phyloP scores from a whole-genome alignment of 2,888 invertebrate species.

The Dione vanillae region DNA sequence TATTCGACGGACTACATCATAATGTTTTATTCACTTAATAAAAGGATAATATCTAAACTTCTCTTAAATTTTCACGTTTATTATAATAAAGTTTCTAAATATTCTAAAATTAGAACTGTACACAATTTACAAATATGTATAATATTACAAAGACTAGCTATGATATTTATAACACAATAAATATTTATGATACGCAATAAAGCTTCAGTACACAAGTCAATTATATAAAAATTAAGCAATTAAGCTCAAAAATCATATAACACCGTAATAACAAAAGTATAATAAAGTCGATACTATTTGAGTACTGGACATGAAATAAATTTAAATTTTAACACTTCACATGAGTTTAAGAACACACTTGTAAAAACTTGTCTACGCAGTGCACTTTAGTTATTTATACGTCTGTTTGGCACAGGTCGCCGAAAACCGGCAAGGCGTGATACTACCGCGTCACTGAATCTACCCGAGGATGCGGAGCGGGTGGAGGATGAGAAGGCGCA shows the following conservation, averaged over 20 bases:
- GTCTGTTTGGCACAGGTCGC: slow-evolving; percentile 83
- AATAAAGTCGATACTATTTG: slow-evolving; percentile 34
- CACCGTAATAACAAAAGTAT: slow-evolving; percentile 38
- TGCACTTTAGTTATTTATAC: slow-evolving; percentile 71
- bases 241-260: slow-evolving; percentile 43
- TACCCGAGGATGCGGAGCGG: slow-evolving; percentile 72
- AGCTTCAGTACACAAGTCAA: slow-evolving; percentile 44
- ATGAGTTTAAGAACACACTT: slow-evolving; percentile 71
- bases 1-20: slow-evolving; percentile 77
- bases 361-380: slow-evolving; percentile 52
- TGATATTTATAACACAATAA: slow-evolving; percentile 58
- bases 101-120: slow-evolving; percentile 57
- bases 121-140: slow-evolving; percentile 56
- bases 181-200: slow-evolving; percentile 52
- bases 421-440: slow-evolving; percentile 82
- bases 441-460: slow-evolving; percentile 82
- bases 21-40: slow-evolving; percentile 70
- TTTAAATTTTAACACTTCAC: slow-evolving; percentile 48
- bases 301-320: slow-evolving; percentile 32
- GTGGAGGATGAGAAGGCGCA: slow-evolving; percentile 70
- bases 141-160: slow-evolving; percentile 74
- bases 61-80: slow-evolving; percentile 58
- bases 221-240: slow-evolving; percentile 40
- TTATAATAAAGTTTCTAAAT: slow-evolving; percentile 51
- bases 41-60: slow-evolving; percentile 58